Evolutionary conservation across 2,888 invertebrate genomes (phyloP).

Genomic region (Drosophila anceps): DNA sequence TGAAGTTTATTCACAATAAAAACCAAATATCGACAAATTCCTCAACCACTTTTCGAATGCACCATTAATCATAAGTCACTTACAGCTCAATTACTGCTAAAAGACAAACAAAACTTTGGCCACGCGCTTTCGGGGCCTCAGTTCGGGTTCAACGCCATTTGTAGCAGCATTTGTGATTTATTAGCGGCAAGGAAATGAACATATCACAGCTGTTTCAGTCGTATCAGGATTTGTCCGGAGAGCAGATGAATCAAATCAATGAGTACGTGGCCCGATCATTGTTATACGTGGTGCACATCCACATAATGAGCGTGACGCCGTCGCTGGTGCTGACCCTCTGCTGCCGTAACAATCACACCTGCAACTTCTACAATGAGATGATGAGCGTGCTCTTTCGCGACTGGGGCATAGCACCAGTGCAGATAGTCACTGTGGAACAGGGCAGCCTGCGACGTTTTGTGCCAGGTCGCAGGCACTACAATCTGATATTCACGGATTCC

Average conservation of each 20-base stretch:
- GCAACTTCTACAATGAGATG: slow-evolving; percentile 75
- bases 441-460: slow-evolving; percentile 17
- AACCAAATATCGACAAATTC: neutral
- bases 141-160: neutral
- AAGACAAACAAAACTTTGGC: slow-evolving; percentile 5
- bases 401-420: slow-evolving; percentile 65
- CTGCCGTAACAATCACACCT: slow-evolving; percentile 60
- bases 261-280: slow-evolving; percentile 68
- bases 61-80: slow-evolving; percentile 9
- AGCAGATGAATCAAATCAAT: slow-evolving; percentile 65
- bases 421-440: slow-evolving; percentile 63
- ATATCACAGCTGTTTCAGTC: slow-evolving; percentile 57
- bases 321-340: slow-evolving; percentile 70
- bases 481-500: slow-evolving; percentile 75
- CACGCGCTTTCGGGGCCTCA: neutral
- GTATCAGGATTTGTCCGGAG: slow-evolving; percentile 62
- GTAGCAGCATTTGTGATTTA: slow-evolving; percentile 4
- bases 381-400: slow-evolving; percentile 60
- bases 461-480: slow-evolving; percentile 60
- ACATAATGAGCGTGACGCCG: slow-evolving; percentile 63
- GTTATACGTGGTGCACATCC: slow-evolving; percentile 65
- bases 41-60: neutral
- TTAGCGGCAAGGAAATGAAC: slow-evolving; percentile 65
- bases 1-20: neutral
- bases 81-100: neutral